Base-by-base conservation (phyloP, 2,113 vertebrate species). In the Abramis brama region DNA sequence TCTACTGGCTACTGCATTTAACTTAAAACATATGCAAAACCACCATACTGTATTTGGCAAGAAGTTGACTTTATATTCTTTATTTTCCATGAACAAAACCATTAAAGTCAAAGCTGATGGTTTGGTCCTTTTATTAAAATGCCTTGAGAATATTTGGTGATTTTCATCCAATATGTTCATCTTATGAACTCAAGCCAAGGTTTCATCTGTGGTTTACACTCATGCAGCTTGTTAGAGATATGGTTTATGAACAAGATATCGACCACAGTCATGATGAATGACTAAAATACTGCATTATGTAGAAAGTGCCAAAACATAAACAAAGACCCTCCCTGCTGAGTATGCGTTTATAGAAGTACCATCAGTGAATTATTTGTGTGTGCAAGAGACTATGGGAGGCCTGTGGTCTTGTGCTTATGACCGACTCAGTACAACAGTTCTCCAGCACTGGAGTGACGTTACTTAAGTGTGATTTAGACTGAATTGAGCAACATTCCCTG, bases 201-300 rank as follows among this genome's bases (percentile, higher is more conserved):
- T 21, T 17, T 84, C 21, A 15, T 71, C 23, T n/a, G 21, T n/a
- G 36, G 36, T 78, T 62, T 85, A 75, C 21, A 47, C 6, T 43
- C 50, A 27, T 3, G 33, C n/a, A 36, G 64, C 11, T 84, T 87
- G 52, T 78, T 71, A 87, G 23, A 70, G 47, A 64, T 83, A 45
- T 79, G 43, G 57, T 21, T 75, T 83, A 84, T 86, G 81, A 75
- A 68, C 64, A 87, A 64, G 45, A 70, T 77, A 71, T 59, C 8
- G 23, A 43, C 64, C 47, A 47, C 57, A 87, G 39, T 82, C 15
- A 83, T 87, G 82, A 87, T 74, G 30, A 27, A 73, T 73, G 39
- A 70, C 25, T 52, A 21, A 47, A 83, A 83, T 60, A 43, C 50
- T 55, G 25, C 36, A 79, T 83, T 59, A 79, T 25, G 52, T 64